These are phyloP conservation scores for Turdus rufiventris DNA, from an alignment of 2,113 vertebrate genomes.

Conservation along the genomic window DNA sequence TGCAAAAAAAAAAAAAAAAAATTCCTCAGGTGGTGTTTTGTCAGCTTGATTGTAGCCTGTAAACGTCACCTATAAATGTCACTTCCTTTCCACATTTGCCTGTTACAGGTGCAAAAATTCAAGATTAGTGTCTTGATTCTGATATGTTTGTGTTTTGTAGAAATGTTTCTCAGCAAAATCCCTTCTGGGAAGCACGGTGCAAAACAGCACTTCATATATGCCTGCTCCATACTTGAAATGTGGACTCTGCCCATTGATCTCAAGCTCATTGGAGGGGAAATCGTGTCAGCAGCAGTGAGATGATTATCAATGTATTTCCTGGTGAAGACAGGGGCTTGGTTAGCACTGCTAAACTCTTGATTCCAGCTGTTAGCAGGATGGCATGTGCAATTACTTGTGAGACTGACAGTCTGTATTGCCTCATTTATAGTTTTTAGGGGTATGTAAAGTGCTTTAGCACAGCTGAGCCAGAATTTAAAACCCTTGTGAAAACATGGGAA, in stretches of 20 bases:
- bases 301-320: background rate
- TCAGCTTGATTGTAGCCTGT: background rate
- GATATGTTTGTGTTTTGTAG: background rate
- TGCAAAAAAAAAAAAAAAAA: background rate
- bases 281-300: background rate
- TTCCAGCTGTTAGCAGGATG: background rate
- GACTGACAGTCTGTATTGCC: background rate
- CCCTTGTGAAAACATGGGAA: background rate
- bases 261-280: background rate
- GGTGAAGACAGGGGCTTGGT: background rate
- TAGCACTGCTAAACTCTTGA: background rate
- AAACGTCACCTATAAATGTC: background rate
- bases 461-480: slow-evolving; percentile 2
- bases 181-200: background rate
- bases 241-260: background rate
- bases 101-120: background rate
- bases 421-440: slow-evolving; percentile 2
- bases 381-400: background rate
- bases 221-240: background rate
- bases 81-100: background rate
- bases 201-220: background rate
- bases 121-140: background rate
- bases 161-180: background rate
- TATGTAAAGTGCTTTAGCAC: background rate
- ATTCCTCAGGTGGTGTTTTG: background rate